Evolutionary conservation across 2,113 vertebrate genomes (phyloP).

Genomic region (Uropsilus gracilis): DNA sequence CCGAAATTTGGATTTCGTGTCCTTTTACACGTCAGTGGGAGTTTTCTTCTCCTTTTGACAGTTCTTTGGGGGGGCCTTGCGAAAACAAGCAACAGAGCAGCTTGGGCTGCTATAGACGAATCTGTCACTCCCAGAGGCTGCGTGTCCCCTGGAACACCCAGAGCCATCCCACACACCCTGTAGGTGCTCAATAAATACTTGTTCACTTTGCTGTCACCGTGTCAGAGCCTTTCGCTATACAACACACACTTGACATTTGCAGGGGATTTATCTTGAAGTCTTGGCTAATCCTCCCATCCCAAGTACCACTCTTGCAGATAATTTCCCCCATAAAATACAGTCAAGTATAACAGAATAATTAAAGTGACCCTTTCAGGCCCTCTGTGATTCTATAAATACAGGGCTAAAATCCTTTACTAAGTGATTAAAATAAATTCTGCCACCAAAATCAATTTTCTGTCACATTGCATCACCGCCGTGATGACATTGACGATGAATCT

Average conservation of each 20-base stretch:
- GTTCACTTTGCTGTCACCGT: constrained; percentile 28
- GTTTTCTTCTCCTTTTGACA: neutral
- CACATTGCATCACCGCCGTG: constrained; percentile 64
- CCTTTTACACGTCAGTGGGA: neutral
- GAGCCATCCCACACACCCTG: neutral
- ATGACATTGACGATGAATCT: constrained; percentile 61
- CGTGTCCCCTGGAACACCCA: neutral
- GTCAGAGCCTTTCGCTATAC: constrained; percentile 19
- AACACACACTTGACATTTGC: constrained; percentile 72
- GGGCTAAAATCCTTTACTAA: constrained; percentile 60
- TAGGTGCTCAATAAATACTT: constrained; percentile 10
- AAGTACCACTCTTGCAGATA: constrained; percentile 74
- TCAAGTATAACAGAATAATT: constrained; percentile 77
- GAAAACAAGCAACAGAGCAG: neutral
- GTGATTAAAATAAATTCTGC: constrained; percentile 77
- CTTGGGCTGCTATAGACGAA: neutral
- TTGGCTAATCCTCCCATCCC: constrained; percentile 67
- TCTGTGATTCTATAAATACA: constrained; percentile 59
- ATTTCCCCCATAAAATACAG: constrained; percentile 75
- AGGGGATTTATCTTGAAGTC: constrained; percentile 72
- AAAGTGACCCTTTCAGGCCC: constrained; percentile 75
- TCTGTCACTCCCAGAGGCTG: neutral
- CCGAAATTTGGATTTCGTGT: neutral
- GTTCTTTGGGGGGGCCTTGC: neutral
- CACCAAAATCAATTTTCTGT: constrained; percentile 61